Conservation (phyloP, 2,113 vertebrate species). For the Emydocephalus ijimae region DNA sequence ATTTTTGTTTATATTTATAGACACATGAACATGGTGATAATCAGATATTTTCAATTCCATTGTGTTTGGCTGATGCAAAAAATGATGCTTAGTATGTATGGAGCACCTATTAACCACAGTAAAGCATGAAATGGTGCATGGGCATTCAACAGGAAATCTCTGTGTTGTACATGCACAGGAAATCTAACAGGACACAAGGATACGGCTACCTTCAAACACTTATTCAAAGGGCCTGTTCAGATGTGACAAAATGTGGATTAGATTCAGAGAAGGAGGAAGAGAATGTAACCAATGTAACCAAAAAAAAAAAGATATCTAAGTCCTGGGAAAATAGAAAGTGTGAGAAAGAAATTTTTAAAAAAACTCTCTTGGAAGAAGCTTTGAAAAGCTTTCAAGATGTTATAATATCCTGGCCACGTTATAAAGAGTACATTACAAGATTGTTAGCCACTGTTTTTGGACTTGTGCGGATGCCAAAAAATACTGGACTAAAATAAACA, state of each 20-base stretch:
- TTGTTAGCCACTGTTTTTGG: no score
- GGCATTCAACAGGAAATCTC: no score
- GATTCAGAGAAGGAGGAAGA: not conserved
- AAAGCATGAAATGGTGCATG: not conserved
- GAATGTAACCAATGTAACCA: not conserved
- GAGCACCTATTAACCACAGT: not conserved
- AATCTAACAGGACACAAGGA: not conserved
- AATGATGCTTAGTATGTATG: not conserved
- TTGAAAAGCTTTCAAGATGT: not conserved
- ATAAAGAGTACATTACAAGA: not conserved
- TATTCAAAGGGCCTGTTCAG: not conserved
- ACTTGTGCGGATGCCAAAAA: no score
- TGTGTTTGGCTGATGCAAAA: not conserved
- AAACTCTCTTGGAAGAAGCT: not conserved
- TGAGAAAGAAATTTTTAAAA: not conserved
- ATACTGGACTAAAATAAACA: no score
- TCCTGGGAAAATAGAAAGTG: not conserved
- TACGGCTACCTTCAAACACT: no score
- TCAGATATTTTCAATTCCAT: not conserved
- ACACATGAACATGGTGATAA: no score
- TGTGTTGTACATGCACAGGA: no score
- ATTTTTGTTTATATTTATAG: no score
- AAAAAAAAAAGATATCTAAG: not conserved
- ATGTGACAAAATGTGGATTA: not conserved
- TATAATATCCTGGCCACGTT: not conserved